phyloP scores from a whole-genome alignment of 1,140 invertebrate species.

The Caenorhabditis tropicalis region DNA sequence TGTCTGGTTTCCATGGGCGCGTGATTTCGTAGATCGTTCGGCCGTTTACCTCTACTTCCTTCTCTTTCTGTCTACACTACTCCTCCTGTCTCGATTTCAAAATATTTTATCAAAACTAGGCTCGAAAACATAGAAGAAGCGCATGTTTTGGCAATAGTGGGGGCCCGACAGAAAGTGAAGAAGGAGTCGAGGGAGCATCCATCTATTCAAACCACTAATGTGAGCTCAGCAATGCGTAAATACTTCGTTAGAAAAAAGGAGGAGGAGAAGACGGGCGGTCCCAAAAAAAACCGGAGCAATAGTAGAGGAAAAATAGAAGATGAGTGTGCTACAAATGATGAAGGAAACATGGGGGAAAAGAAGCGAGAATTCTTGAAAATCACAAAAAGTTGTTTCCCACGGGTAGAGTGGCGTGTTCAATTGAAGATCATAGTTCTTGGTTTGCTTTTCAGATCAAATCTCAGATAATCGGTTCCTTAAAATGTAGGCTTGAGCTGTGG shows the following conservation, averaged over 20 bases:
- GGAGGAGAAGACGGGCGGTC: neutral
- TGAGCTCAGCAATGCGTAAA: conserved; percentile 41
- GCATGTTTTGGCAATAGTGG: neutral
- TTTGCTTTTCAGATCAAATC: neutral
- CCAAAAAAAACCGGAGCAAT: conserved; percentile 21
- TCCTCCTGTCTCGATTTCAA: too few relatives aligned
- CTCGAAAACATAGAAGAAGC: conserved; percentile 17
- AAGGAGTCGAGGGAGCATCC: conserved; percentile 19
- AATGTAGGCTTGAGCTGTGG: too few relatives aligned
- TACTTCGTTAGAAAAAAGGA: conserved; percentile 27
- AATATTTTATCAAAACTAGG: neutral
- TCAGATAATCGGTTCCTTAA: too few relatives aligned
- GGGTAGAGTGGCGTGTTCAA: neutral
- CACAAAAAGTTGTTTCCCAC: neutral
- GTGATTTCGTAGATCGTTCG: too few relatives aligned
- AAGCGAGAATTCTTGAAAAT: neutral
- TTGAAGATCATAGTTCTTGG: neutral
- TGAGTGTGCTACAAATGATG: neutral
- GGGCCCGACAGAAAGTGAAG: neutral
- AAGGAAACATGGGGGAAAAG: neutral
- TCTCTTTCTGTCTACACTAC: too few relatives aligned
- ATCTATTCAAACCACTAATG: conserved; percentile 42
- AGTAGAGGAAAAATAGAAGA: neutral
- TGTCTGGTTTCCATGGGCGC: too few relatives aligned
- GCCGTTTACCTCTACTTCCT: too few relatives aligned